Base-by-base conservation (phyloP, 2,113 vertebrate species). In the Larimichthys crocea region DNA sequence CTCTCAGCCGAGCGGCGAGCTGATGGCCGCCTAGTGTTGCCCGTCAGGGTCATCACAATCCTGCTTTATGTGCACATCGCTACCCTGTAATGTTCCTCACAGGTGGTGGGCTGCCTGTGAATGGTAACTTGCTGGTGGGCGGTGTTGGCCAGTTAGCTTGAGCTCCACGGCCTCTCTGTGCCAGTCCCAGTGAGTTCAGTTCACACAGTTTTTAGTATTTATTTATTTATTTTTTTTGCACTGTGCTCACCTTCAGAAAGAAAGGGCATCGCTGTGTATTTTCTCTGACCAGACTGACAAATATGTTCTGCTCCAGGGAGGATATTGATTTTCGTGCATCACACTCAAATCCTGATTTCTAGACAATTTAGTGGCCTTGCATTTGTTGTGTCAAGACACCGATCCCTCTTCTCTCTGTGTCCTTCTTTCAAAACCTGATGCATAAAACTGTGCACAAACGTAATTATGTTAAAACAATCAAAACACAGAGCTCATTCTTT, bases 41-140 rank as follows among this genome's bases (percentile, higher is more conserved):
- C 52, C 10, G 1, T 83, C 79, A 82, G 84, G 84, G 84, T 88
- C 71, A 80, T 61, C 74, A 44, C 26, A 55, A 29, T 61, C 61
- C 66, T 35, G 56, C 61, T 74, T 76, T 64, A 26, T 65, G 78
- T 42, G 59, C 73, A 79, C 66, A 80, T 84, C 84, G 88, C 70
- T 50, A 5, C 73, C 26, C 69, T 44, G 22, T 52, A 61, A 77
- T 79, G 74, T n/a, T 77, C 35, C 20, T 68, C 88, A 44, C 76
- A 83, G 69, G 35, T 0, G 16, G 67, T 20, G 71, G 59, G 64
- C 52, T 49, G 46, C n/a, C 61, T 75, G 35, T 71, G 75, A 82
- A 79, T 60, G 50, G 22, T 16, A 35, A 59, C 48, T 50, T 59
- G 62, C 53, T 35, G 35, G 65, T 62, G 29, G 66, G 78, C 17